Percentiles rank a stretch among this genome's conserved stretches.
phyloP scores from a whole-genome alignment of 23 tunicate species.

The Clavelina lepadiformis region DNA sequence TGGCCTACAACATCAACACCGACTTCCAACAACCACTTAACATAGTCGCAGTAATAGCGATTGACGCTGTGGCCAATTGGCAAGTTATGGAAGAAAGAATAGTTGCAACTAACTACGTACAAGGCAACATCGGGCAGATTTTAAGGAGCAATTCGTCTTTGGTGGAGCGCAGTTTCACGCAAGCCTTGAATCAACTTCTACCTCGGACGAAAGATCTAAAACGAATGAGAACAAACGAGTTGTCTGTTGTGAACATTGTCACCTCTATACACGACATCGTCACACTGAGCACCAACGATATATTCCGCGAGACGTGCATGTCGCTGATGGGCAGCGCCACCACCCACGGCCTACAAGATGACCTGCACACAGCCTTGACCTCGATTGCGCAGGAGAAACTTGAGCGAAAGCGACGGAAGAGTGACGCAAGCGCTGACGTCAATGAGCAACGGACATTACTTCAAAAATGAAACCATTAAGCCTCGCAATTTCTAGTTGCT shows the following conservation, averaged over 20 bases:
- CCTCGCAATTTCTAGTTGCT: too few relatives aligned
- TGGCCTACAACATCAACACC: too few relatives aligned
- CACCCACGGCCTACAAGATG: slow-evolving; percentile 13
- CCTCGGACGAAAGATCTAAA: neutral
- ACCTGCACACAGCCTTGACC: slow-evolving; percentile 7
- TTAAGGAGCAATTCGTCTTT: neutral
- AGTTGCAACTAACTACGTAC: neutral
- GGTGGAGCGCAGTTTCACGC: neutral
- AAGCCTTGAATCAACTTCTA: slow-evolving; percentile 1
- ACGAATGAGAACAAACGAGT: neutral
- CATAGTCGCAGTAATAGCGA: neutral
- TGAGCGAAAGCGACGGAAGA: neutral
- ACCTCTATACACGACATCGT: slow-evolving; percentile 16
- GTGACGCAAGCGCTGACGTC: too few relatives aligned
- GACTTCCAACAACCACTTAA: neutral
- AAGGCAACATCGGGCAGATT: neutral
- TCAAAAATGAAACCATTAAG: too few relatives aligned
- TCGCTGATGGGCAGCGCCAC: slow-evolving; percentile 16
- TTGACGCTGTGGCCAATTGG: neutral
- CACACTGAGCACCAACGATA: slow-evolving; percentile 7
- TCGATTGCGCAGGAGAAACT: neutral
- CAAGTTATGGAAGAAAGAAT: neutral
- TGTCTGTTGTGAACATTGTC: slow-evolving; percentile 5
- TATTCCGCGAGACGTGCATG: slow-evolving; percentile 21
- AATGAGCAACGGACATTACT: too few relatives aligned